Conservation (phyloP, 2,113 vertebrate species). For the Cinclus cinclus region DNA sequence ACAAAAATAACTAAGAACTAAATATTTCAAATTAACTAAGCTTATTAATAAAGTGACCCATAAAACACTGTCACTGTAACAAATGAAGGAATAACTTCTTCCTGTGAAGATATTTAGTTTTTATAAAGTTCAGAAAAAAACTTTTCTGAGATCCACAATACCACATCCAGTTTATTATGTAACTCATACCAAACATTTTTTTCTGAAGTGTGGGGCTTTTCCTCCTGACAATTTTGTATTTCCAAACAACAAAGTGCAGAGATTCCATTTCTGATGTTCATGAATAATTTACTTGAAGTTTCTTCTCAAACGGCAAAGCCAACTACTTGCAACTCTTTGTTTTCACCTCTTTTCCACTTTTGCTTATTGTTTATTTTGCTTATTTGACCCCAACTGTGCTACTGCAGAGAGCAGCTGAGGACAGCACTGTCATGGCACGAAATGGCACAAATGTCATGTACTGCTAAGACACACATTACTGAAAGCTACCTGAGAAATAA, state of each 20-base stretch:
- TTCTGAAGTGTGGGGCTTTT: accelerated
- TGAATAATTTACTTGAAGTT: background rate
- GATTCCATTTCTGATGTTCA: background rate
- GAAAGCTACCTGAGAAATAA: background rate
- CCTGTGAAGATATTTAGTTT: background rate
- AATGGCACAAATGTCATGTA: background rate
- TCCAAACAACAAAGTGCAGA: background rate
- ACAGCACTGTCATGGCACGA: background rate
- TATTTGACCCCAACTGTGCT: background rate
- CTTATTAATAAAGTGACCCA: background rate
- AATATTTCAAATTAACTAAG: background rate
- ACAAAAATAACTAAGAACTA: background rate
- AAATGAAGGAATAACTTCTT: background rate
- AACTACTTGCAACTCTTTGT: background rate
- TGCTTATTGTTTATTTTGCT: background rate
- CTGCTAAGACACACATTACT: background rate
- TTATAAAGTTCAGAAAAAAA: background rate
- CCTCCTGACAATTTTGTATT: background rate
- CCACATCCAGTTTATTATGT: background rate
- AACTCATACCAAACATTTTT: background rate
- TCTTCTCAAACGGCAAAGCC: background rate
- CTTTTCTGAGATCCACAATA: background rate
- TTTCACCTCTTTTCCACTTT: background rate
- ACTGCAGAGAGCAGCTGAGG: background rate
- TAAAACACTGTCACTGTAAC: background rate